These are phyloP conservation scores for Mustela nigripes DNA, from an alignment of 2,113 vertebrate genomes.

Conservation along the genomic window DNA sequence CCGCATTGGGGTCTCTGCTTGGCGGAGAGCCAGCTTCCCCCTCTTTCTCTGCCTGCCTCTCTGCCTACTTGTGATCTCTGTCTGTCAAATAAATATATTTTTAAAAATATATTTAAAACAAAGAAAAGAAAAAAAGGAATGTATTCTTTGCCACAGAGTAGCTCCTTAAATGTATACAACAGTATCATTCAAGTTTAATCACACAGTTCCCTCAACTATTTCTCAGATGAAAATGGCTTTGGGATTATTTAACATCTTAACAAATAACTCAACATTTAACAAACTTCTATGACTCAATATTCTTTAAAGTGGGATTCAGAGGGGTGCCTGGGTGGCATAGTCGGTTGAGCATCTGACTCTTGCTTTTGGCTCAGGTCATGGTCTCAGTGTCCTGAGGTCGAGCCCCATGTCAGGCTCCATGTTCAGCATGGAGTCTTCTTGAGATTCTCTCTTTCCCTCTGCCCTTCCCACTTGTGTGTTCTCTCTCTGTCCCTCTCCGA, in stretches of 20 bases:
- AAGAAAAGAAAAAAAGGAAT: neutral
- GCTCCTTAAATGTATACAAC: neutral
- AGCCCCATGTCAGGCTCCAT: too few species aligned
- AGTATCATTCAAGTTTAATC: slow-evolving; percentile 14
- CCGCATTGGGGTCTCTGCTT: too few species aligned
- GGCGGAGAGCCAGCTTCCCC: too few species aligned
- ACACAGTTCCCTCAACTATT: neutral
- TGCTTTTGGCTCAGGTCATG: neutral
- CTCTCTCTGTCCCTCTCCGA: neutral
- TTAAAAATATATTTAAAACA: too few species aligned
- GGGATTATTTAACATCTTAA: neutral
- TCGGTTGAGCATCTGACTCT: neutral
- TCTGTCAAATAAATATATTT: too few species aligned
- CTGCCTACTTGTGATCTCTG: too few species aligned
- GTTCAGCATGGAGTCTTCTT: neutral
- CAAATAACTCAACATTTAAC: neutral
- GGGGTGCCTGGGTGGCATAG: too few species aligned
- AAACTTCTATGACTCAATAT: neutral
- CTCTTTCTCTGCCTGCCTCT: too few species aligned
- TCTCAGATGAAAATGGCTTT: slow-evolving; percentile 14
- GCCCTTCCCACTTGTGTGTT: too few species aligned
- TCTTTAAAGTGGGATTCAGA: neutral
- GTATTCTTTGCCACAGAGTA: neutral
- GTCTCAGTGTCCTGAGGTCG: neutral
- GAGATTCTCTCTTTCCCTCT: neutral